phyloP scores from a whole-genome alignment of 2,113 vertebrate genomes.

The Fregata magnificens region DNA sequence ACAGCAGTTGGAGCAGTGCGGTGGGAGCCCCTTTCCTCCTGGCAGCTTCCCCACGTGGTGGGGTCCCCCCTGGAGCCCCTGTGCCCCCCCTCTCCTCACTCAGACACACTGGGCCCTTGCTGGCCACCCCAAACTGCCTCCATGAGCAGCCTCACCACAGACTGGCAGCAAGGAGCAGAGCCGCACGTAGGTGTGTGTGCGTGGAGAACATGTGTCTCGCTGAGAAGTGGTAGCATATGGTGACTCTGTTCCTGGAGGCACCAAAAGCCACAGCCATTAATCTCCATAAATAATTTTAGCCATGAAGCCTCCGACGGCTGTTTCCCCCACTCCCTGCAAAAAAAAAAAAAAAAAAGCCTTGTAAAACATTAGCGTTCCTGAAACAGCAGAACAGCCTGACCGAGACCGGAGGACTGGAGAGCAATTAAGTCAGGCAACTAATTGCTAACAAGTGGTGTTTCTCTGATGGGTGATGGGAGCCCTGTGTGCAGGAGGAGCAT shows the following conservation, averaged over 20 bases:
- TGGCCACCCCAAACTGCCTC: background rate
- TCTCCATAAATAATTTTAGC: slow-evolving; percentile 73
- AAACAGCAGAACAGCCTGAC: background rate
- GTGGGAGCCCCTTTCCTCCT: background rate
- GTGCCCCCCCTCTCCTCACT: accelerated
- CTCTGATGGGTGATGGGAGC: background rate
- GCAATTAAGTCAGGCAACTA: slow-evolving; percentile 51
- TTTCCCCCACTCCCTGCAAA: background rate
- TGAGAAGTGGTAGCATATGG: background rate
- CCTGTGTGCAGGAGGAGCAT: accelerated
- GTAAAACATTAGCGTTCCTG: slow-evolving; percentile 44
- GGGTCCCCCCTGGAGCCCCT: background rate
- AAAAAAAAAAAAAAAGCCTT: background rate
- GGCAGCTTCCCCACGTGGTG: accelerated
- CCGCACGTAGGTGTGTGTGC: accelerated
- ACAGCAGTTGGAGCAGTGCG: background rate
- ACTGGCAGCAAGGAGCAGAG: background rate
- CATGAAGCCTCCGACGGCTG: slow-evolving; percentile 13
- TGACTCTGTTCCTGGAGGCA: slow-evolving; percentile 59
- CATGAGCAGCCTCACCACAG: accelerated
- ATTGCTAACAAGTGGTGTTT: background rate
- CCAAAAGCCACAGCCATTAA: slow-evolving; percentile 49
- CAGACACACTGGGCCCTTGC: accelerated
- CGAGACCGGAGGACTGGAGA: background rate
- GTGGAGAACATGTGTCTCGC: background rate